A percentile compares a stretch with the other conserved stretches of the same genome.
These are phyloP conservation scores for Gila orcuttii DNA, from an alignment of 2,113 vertebrate species.

Conservation along the genomic window DNA sequence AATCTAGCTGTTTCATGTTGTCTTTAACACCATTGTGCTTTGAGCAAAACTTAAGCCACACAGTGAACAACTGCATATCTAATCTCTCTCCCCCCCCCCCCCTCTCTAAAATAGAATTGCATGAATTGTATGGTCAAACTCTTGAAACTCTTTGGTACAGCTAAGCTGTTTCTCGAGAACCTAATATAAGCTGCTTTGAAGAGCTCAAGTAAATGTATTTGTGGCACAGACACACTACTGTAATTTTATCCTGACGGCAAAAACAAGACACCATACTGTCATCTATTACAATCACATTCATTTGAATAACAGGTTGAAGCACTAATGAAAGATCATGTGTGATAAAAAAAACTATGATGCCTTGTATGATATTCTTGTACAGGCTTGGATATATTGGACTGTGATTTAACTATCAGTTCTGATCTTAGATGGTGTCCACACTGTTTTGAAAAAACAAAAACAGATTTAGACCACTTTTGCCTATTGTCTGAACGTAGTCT, in stretches of 20 bases:
- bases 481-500: too few species aligned
- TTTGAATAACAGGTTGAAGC: not conserved
- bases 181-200: not conserved
- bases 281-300: not conserved
- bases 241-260: not conserved
- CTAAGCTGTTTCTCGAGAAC: not conserved
- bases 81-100: too few species aligned
- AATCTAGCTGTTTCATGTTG: not conserved
- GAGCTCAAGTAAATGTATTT: not conserved
- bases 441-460: too few species aligned
- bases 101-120: not conserved
- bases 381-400: too few species aligned
- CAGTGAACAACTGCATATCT: not conserved
- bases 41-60: not conserved
- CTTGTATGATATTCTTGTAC: not conserved
- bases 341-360: not conserved
- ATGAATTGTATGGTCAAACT: not conserved
- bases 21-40: not conserved
- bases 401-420: too few species aligned
- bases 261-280: not conserved
- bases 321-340: not conserved
- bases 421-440: too few species aligned
- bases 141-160: not conserved
- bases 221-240: not conserved
- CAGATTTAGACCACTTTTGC: too few species aligned